Evolutionary conservation across 1,140 invertebrate species (phyloP), one percentile per base, ranked within the genome.

Genomic region (Camponotus vicinus): DNA sequence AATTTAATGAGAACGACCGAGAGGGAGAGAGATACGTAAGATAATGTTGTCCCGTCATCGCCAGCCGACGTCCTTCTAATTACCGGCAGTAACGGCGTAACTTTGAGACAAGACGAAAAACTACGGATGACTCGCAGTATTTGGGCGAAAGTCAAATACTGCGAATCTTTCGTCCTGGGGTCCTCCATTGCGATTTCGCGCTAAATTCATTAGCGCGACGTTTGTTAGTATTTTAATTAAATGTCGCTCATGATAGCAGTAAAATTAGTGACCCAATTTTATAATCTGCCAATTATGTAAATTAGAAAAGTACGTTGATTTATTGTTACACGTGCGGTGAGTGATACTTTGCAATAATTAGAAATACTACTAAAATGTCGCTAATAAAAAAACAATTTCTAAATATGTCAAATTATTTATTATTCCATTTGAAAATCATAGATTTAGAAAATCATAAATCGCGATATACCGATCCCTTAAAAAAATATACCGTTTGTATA

Each of bases 41-140:
- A 86, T 86, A 82, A 86, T 86, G 66, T 45, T 52, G 21, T 49
- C 66, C 34, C 64, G 59, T 85, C 82, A 64, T 45, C 55, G 55
- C 8, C 63, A 67, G 55, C 32, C 77, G 55, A 52, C 55, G 55
- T 73, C 85, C 21, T 32, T 13, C 71, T 84, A 87, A 87, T 83
- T 83, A 83, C 67, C 66, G 18, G 13, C 21, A 76, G 21, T 79
- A 64, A 82, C 40, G 40, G 40, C 40, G 69, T 8, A 59, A 83
- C 27, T 83, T 63, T 21, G 79, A 75, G 55, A 75, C 67, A 69
- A 61, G 79, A 73, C 69, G 40, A 61, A 83, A 83, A 83, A 73
- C 42, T 42, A 13, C 69, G 69, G 37, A n/a, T 18, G 78, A 57
- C 27, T 61, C 11, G 32, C 27, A 18, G 7, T 15, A 18, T 69